Percentiles rank a stretch among this genome's conserved stretches.
Evolutionary conservation across 2,113 vertebrate species (phyloP).

Genomic region (Helogale parvula): DNA sequence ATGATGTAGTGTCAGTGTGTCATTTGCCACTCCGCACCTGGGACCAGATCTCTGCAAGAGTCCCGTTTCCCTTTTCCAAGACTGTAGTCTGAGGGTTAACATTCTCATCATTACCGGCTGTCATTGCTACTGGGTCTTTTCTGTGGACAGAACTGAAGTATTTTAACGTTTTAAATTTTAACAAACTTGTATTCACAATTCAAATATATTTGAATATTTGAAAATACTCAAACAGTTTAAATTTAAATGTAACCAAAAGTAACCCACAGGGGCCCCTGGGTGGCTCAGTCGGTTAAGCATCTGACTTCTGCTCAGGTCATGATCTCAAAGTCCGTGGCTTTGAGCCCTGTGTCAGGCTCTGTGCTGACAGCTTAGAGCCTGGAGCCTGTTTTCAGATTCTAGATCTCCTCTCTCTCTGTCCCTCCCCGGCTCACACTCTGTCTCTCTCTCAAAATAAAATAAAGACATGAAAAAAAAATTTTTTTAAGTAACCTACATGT

Average conservation of each 20-base stretch:
- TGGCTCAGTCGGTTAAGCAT: too few relatives aligned
- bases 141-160: neutral
- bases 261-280: neutral
- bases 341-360: too few relatives aligned
- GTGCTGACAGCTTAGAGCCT: too few relatives aligned
- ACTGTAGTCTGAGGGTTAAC: neutral
- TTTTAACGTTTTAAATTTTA: neutral
- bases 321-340: too few relatives aligned
- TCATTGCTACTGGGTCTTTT: neutral
- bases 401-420: too few relatives aligned
- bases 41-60: neutral
- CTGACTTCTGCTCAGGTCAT: too few relatives aligned
- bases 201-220: neutral
- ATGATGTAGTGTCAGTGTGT: neutral
- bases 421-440: too few relatives aligned
- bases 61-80: neutral
- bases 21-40: neutral
- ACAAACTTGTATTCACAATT: neutral
- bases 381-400: too few relatives aligned
- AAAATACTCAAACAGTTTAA: neutral
- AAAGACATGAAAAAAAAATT: too few relatives aligned
- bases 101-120: neutral
- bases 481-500: neutral
- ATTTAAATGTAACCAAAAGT: conserved; percentile 24
- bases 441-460: too few relatives aligned